Percentiles rank a stretch among this genome's conserved stretches.
These are phyloP conservation scores for Scomberomorus guttatus DNA, from an alignment of 2,797 vertebrate genomes.

Conservation along the genomic window DNA sequence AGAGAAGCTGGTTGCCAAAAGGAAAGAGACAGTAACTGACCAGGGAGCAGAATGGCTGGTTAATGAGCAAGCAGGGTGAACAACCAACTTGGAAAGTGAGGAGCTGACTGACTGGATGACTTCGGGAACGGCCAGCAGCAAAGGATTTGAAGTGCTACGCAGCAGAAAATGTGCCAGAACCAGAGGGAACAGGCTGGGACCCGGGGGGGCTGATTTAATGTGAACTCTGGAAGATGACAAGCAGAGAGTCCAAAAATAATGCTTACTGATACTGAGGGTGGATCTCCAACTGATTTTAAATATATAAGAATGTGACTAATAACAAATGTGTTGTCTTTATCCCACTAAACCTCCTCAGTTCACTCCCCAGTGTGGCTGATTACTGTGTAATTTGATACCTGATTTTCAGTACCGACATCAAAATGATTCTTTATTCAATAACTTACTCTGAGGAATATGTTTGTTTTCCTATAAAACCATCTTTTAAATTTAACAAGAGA, in stretches of 20 bases:
- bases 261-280: constrained; percentile 20
- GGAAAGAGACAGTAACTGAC: constrained; percentile 16
- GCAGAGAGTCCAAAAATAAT: constrained; percentile 17
- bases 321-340: constrained; percentile 4
- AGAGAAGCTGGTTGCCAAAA: constrained; percentile 7
- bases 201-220: not conserved
- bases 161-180: constrained; percentile 23
- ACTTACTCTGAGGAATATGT: not conserved
- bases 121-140: not conserved
- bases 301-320: not conserved
- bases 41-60: constrained; percentile 2
- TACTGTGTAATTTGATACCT: not conserved
- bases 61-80: constrained; percentile 34
- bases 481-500: not conserved
- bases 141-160: constrained; percentile 16
- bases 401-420: too few relatives aligned
- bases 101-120: constrained; percentile 17
- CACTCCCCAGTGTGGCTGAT: too few relatives aligned
- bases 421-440: not conserved
- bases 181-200: not conserved
- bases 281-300: constrained; percentile 13
- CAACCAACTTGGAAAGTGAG: constrained; percentile 16
- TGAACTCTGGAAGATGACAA: constrained; percentile 24
- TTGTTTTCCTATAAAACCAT: not conserved
- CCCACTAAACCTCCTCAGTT: not conserved